Percentiles rank a stretch among this genome's conserved stretches.
phyloP scores from a whole-genome alignment of 2,797 vertebrate genomes.

The Chiloscyllium punctatum region DNA sequence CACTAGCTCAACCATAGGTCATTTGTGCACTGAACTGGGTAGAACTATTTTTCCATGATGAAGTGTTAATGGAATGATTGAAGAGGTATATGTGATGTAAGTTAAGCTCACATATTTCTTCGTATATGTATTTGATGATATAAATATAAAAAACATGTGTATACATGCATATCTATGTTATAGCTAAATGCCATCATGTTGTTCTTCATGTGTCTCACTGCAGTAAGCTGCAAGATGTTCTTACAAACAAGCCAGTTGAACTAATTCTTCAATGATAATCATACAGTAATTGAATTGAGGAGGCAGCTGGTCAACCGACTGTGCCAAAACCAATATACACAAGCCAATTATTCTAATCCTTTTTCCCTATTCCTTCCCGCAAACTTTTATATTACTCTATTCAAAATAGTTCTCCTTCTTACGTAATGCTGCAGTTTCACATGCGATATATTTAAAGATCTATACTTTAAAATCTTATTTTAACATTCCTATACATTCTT shows the following conservation, averaged over 20 bases:
- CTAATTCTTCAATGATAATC: background rate
- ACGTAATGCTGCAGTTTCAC: background rate
- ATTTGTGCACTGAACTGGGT: background rate
- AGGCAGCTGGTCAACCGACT: background rate
- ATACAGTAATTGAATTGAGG: background rate
- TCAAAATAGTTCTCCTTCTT: background rate
- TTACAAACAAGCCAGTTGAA: background rate
- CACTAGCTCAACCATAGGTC: slow-evolving; percentile 7
- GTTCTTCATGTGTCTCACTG: background rate
- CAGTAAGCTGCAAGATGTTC: background rate
- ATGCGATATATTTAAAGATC: background rate
- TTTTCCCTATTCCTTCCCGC: background rate
- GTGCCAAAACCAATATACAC: background rate
- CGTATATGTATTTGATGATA: background rate
- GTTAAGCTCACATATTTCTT: background rate
- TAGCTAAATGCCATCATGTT: background rate
- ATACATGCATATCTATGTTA: too few relatives aligned
- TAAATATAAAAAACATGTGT: too few relatives aligned
- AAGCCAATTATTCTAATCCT: background rate
- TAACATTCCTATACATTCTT: background rate
- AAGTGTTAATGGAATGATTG: background rate
- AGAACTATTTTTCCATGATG: background rate
- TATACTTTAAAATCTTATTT: background rate
- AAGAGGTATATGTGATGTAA: background rate
- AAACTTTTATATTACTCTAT: background rate